Percentiles rank a stretch among this genome's conserved stretches.
These are phyloP conservation scores for Pelochelys cantorii DNA, from an alignment of 2,797 vertebrate species.

Conservation along the genomic window DNA sequence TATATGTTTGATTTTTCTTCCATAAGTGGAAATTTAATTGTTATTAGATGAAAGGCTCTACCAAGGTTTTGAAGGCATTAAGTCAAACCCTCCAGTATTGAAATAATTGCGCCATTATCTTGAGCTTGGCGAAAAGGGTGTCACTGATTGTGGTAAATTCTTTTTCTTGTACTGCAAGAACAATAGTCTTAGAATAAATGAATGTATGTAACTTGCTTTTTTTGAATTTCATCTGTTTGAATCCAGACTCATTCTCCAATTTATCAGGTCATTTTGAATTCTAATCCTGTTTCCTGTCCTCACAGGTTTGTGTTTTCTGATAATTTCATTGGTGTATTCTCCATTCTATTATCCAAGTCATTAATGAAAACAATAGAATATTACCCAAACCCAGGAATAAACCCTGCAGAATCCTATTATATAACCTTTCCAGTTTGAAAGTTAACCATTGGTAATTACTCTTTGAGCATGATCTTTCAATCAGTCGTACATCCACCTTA, in stretches of 20 bases:
- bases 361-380: too few relatives aligned
- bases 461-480: neutral
- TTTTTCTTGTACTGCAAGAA: neutral
- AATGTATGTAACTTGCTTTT: neutral
- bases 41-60: neutral
- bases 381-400: neutral
- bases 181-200: neutral
- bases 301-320: neutral
- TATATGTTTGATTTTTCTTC: neutral
- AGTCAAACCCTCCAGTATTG: neutral
- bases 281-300: neutral
- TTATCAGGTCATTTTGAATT: neutral
- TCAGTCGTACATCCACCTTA: neutral
- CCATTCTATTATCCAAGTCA: neutral
- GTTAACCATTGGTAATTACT: neutral
- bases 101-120: neutral
- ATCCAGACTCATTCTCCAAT: neutral
- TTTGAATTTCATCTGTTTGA: neutral
- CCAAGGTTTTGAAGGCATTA: neutral
- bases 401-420: neutral
- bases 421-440: neutral
- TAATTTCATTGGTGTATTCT: neutral
- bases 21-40: too few relatives aligned
- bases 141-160: neutral
- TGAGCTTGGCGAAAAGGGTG: neutral